A percentile compares a stretch with the other conserved stretches of the same genome.
These are phyloP conservation scores for Lagopus leucura DNA, from an alignment of 2,113 vertebrate genomes.

Conservation along the genomic window DNA sequence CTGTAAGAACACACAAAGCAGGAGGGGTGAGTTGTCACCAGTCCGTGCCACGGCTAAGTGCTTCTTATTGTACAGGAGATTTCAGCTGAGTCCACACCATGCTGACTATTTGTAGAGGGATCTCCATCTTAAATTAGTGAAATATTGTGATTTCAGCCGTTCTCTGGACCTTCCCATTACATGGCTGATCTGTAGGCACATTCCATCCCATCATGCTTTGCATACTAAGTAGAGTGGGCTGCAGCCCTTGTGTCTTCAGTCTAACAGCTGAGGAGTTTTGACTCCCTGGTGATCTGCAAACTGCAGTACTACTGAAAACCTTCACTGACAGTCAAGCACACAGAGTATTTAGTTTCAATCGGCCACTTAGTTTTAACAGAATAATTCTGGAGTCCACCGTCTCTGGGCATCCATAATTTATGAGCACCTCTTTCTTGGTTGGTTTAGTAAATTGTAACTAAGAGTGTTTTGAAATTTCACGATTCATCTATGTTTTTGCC, in stretches of 20 bases:
- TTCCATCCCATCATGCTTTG: neutral
- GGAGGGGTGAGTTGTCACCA: fast-evolving
- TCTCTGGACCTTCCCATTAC: neutral
- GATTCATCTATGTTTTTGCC: slow-evolving; percentile 66
- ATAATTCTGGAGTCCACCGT: slow-evolving; percentile 63
- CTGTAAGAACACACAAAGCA: neutral
- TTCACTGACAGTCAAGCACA: slow-evolving; percentile 58
- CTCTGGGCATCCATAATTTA: slow-evolving; percentile 67
- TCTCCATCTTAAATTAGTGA: neutral
- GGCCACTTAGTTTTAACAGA: slow-evolving; percentile 14
- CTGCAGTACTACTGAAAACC: slow-evolving; percentile 9
- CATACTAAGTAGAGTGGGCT: neutral
- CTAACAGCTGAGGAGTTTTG: neutral
- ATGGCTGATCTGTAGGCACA: neutral
- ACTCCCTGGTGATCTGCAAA: slow-evolving; percentile 19
- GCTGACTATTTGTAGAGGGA: neutral
- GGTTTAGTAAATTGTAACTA: slow-evolving; percentile 71
- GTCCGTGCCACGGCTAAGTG: neutral
- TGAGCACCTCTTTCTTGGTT: slow-evolving; percentile 61
- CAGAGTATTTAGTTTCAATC: slow-evolving; percentile 72
- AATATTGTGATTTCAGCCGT: neutral
- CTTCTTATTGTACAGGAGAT: neutral
- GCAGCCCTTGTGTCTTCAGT: neutral
- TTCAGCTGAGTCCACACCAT: neutral
- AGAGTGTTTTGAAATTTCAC: slow-evolving; percentile 71